Evolutionary conservation across 2,113 vertebrate genomes (phyloP).

Genomic region (Delphinapterus leucas): DNA sequence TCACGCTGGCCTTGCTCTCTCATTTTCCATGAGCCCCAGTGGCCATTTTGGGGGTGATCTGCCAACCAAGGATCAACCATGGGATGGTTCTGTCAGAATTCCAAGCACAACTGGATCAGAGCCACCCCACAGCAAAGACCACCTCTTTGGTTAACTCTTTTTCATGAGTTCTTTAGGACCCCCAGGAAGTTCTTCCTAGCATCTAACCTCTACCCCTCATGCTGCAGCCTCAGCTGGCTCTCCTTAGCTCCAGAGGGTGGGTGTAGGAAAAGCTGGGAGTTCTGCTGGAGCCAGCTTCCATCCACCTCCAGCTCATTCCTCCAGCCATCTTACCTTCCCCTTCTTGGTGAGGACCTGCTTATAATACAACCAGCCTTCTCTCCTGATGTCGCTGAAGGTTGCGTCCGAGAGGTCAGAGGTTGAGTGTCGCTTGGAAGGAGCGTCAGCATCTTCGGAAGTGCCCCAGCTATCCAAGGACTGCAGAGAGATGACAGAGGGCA

Average conservation of each 20-base stretch:
- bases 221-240: neutral
- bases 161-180: neutral
- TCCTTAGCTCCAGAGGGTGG: neutral
- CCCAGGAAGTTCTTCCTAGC: neutral
- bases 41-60: neutral
- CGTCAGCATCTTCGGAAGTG: slow-evolving; percentile 86
- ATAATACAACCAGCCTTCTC: slow-evolving; percentile 96
- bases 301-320: neutral
- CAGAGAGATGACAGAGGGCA: slow-evolving; percentile 23
- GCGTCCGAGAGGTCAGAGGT: slow-evolving; percentile 94
- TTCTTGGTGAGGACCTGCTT: slow-evolving; percentile 98
- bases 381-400: slow-evolving; percentile 90
- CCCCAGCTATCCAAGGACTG: slow-evolving; percentile 94
- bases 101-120: neutral
- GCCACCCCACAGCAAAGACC: neutral
- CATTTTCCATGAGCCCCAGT: neutral
- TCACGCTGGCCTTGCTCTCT: neutral
- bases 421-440: slow-evolving; percentile 93
- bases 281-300: neutral
- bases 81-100: neutral
- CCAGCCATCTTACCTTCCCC: slow-evolving; percentile 89
- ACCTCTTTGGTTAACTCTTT: neutral
- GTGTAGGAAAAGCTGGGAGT: neutral
- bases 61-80: neutral
- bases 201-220: neutral